These are phyloP conservation scores for Oryzias curvinotus DNA, from an alignment of 2,113 vertebrate genomes.

Conservation along the genomic window DNA sequence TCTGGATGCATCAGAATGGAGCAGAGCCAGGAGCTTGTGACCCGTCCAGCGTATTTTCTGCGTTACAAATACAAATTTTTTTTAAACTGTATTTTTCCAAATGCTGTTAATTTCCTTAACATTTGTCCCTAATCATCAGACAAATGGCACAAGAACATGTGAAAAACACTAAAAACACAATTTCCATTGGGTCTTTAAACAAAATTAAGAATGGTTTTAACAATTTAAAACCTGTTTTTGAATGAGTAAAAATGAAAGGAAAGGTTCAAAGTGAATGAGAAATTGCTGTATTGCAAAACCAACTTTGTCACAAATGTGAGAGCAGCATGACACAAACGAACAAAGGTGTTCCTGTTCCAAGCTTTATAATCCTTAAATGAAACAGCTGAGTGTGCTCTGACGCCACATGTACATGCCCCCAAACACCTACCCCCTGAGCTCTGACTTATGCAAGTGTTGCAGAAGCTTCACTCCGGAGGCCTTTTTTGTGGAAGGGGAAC, in stretches of 20 bases:
- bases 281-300: constrained; percentile 34
- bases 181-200: constrained; percentile 7
- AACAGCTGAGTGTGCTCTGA: constrained; percentile 22
- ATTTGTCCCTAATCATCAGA: too few species aligned
- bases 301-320: constrained; percentile 5
- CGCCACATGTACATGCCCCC: constrained; percentile 22
- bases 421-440: constrained; percentile 23
- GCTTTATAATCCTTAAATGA: constrained; percentile 52
- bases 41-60: too few species aligned
- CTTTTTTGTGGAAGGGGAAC: too few species aligned
- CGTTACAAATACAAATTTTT: too few species aligned
- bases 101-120: too few species aligned
- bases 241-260: constrained; percentile 30
- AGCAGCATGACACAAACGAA: constrained; percentile 25
- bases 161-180: too few species aligned
- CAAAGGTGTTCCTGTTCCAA: constrained; percentile 68
- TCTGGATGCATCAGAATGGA: too few species aligned
- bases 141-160: too few species aligned
- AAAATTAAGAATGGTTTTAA: constrained; percentile 24
- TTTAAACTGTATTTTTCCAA: too few species aligned
- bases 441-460: not conserved
- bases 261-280: constrained; percentile 20
- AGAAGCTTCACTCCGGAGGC: too few species aligned
- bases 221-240: too few species aligned
- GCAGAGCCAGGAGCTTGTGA: too few species aligned